A percentile compares a stretch with the other conserved stretches of the same genome.
phyloP scores from a whole-genome alignment of 1,140 invertebrate species.

The Sminthurinus signatus region DNA sequence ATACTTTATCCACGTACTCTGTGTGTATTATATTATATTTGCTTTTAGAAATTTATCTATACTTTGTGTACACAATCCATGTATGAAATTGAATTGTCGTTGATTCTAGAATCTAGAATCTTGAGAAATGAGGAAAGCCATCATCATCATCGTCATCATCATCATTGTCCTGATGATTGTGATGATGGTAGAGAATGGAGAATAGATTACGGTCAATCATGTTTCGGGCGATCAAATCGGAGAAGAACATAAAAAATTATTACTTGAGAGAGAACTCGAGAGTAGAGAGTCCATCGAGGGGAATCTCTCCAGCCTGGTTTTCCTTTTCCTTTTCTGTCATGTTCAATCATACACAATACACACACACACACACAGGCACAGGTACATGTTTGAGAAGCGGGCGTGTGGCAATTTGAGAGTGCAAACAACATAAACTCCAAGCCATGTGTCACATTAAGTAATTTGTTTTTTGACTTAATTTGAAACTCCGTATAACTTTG shows the following conservation, averaged over 20 bases:
- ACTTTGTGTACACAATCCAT: too few relatives aligned
- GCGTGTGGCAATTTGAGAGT: conserved; percentile 37
- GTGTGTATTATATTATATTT: too few relatives aligned
- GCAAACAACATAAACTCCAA: conserved; percentile 29
- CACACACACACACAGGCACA: background rate
- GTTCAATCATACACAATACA: background rate
- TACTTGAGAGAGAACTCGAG: background rate
- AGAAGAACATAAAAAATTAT: background rate
- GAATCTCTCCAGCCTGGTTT: background rate
- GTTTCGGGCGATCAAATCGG: conserved; percentile 8
- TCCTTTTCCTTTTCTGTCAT: background rate
- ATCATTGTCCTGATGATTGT: too few relatives aligned
- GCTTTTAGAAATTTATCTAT: too few relatives aligned
- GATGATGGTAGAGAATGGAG: too few relatives aligned
- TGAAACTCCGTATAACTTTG: too few relatives aligned
- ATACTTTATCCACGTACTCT: too few relatives aligned
- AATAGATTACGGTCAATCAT: conserved; percentile 32
- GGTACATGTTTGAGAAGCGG: conserved; percentile 39
- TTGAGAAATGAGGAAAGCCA: background rate
- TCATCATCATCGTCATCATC: conserved; percentile 14
- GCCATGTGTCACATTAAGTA: conserved; percentile 31
- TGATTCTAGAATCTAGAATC: too few relatives aligned
- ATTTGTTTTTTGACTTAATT: conserved; percentile 38
- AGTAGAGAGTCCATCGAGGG: background rate
- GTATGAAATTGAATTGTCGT: too few relatives aligned